Base-by-base conservation (phyloP, 2,888 invertebrate genomes). In the Conus canariensis region DNA sequence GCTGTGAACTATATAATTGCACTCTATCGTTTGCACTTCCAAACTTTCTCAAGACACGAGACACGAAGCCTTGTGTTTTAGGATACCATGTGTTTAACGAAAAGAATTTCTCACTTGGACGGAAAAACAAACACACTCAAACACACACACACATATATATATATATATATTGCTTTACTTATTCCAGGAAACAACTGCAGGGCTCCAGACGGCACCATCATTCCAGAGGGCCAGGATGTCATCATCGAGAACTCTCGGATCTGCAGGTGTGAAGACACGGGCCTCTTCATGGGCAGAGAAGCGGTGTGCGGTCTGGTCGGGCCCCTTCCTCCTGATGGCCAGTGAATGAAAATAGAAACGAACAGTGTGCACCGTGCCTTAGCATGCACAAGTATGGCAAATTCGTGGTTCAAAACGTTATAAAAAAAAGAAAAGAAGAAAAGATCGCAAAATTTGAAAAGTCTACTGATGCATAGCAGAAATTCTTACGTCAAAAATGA, bases 281-380 rank as follows among this genome's bases (percentile, higher is more conserved):
- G 45, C 12, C 10, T 12, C 5, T 30, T 80, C 80, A 4, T 0
- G 45, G 80, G 80, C 45, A 80, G 12, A 19, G 80, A 80, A 45
- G 80, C 80, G 22, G 80, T 80, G n/a, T 80, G 80, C 45, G 5
- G 45, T n/a, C 80, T 80, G 45, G 80, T 80, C 45, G 80, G 80
- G 30, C 80, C 80, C 80, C 80, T 80, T 10, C 10, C 80, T 14
- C 80, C 80, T 64, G 86, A 67, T 8, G 64, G 45, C 86, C 64
- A 67, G 59, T 80, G 8, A 64, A 4, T 10, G 16, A 64, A 59
- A 56, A 16, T 5, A 64, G 64, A 64, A 19, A 58, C 45, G 83
- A n/a, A 83, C 3, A 58, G 56, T 14, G 64, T 64, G 64, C 16
- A 16, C 16, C 64, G 64, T 5, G 12, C 64, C 64, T 64, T 10